Evolutionary conservation across 2,797 vertebrate genomes (phyloP).

Genomic region (Mus caroli): DNA sequence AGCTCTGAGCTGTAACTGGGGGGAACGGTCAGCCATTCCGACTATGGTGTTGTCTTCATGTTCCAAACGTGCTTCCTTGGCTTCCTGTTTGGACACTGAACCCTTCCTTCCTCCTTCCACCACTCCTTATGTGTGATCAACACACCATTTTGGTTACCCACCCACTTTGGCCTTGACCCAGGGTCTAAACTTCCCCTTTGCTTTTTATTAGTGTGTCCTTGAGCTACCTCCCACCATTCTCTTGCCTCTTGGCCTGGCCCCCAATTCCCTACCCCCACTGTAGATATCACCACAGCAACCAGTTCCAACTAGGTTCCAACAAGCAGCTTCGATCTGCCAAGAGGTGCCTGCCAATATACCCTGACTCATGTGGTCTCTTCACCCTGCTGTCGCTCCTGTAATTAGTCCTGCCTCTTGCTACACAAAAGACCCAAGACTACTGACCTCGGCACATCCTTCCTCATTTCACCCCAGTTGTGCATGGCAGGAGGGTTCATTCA

Average conservation of each 20-base stretch:
- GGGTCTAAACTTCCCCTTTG: conserved; percentile 54
- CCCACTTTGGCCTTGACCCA: conserved; percentile 64
- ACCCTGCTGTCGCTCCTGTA: neutral
- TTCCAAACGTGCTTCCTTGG: conserved; percentile 60
- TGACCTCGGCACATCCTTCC: neutral
- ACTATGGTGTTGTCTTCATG: conserved; percentile 44
- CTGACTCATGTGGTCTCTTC: neutral
- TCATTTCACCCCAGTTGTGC: neutral
- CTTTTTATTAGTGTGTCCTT: conserved; percentile 76
- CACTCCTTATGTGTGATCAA: conserved; percentile 59
- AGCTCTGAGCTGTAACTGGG: conserved; percentile 2
- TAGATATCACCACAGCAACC: conserved; percentile 79
- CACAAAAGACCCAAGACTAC: neutral
- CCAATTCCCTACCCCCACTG: neutral
- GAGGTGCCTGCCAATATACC: conserved; percentile 32
- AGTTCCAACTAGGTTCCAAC: conserved; percentile 22
- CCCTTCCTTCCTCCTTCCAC: conserved; percentile 60
- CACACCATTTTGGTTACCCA: neutral
- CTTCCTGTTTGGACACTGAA: conserved; percentile 51
- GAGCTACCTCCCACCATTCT: conserved; percentile 50
- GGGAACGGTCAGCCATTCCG: neutral
- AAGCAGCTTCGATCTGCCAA: conserved; percentile 56
- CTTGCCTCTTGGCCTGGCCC: conserved; percentile 57
- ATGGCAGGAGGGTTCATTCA: conserved; percentile 4
- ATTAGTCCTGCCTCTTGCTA: neutral